Base-by-base conservation (phyloP, 2,113 vertebrate species). In the Aphelocoma coerulescens region DNA sequence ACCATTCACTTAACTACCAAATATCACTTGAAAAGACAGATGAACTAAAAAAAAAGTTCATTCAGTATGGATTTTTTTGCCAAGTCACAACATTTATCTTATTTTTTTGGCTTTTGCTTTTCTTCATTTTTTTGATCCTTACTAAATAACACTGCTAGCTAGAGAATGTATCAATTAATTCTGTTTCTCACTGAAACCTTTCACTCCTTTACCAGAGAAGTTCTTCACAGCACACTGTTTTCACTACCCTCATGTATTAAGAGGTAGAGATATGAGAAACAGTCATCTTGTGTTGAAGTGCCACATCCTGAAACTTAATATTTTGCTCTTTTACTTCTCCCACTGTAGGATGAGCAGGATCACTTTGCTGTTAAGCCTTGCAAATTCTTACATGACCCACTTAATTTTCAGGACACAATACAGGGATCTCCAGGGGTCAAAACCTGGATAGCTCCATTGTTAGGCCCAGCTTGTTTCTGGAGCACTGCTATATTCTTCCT, bases 191-290 rank as follows among this genome's bases (percentile, higher is more conserved):
- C 15, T 73, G 51, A 84, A 89, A 69, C 6, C 19, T 80, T 43
- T 69, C 27, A 73, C 5, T 59, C 61, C 7, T 84, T 43, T 41
- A 26, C 12, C 26, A 33, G 69, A 86, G 26, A 69, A 39, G 30
- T n/a, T 51, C 43, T 76, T 76, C 35, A 33, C 10, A n/a, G 15
- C 14, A 8, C 48, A 16, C 5, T 41, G 6, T 52, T 72, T 65
- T 24, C 22, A 27, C 15, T 69, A 4, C 3, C 13, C 5, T 76
- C 1, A 0, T 62, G 32, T 9, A 8, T 52, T 59, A 63, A 59
- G 62, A 81, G 20, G 6, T 17, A 48, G 58, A 89, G 18, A 33
- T 52, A n/a, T 43, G 46, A 77, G 69, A 20, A 73, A 17, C 28
- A 84, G 3, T 19, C 22, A 10, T 14, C 68, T 58, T 4, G 1